Conservation (phyloP, 2,888 invertebrate species). For the Drosophila robusta region DNA sequence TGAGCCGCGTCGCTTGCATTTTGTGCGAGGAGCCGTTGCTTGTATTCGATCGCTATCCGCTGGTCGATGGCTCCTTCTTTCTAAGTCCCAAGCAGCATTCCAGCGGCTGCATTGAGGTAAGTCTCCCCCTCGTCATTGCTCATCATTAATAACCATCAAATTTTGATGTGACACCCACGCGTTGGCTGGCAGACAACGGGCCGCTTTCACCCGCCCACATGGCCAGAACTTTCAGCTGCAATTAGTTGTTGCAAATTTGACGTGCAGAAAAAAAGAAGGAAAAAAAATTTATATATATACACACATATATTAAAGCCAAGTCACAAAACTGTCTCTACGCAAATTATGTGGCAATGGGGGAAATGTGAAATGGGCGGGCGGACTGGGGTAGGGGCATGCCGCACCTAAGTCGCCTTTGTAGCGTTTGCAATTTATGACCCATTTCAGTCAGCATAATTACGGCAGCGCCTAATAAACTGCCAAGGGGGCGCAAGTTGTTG, state of each 20-base stretch:
- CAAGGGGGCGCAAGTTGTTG: conserved; percentile 36
- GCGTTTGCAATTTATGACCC: conserved; percentile 79
- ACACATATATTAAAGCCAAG: conserved; percentile 18
- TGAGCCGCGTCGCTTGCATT: conserved; percentile 93
- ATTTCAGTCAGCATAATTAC: conserved; percentile 83
- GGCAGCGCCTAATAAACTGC: conserved; percentile 69
- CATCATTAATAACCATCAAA: conserved; percentile 74
- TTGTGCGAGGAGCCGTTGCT: conserved; percentile 95
- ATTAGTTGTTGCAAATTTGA: conserved; percentile 68
- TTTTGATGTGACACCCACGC: conserved; percentile 55
- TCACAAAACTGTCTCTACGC: conserved; percentile 37
- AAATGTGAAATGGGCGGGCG: conserved; percentile 22
- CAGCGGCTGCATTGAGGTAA: conserved; percentile 94
- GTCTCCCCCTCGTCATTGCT: conserved; percentile 50
- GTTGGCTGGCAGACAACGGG: background rate
- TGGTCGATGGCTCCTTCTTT: conserved; percentile 99
- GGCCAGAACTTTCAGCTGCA: conserved; percentile 72
- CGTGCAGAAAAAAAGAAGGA: conserved; percentile 19
- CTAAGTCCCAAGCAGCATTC: conserved; percentile 97
- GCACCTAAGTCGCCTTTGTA: conserved; percentile 47
- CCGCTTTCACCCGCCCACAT: conserved; percentile 76
- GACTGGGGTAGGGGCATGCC: conserved; percentile 17
- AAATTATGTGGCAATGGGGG: conserved; percentile 39
- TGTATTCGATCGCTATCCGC: conserved; percentile 98
- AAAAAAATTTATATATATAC: background rate